These are phyloP conservation scores for Scyliorhinus canicula DNA, from an alignment of 2,797 vertebrate species.

Conservation along the genomic window DNA sequence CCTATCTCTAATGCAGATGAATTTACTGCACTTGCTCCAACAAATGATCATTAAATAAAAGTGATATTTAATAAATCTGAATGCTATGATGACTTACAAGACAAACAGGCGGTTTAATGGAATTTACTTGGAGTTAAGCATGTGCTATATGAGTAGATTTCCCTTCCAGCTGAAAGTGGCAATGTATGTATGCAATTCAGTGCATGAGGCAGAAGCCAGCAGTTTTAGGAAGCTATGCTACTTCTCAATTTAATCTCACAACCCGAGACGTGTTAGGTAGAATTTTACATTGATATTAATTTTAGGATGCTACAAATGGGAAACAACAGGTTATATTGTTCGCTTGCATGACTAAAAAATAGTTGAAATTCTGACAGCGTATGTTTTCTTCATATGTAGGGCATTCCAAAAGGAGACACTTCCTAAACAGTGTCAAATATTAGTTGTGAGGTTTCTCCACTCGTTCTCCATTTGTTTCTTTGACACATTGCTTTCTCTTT, in stretches of 20 bases:
- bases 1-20: not conserved
- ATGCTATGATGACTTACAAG: not conserved
- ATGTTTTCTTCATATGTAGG: not conserved
- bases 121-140: not conserved
- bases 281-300: not conserved
- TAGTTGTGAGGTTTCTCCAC: too few relatives aligned
- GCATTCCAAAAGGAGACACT: not conserved
- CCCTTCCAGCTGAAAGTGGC: not conserved
- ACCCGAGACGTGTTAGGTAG: not conserved
- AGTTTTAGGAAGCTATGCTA: not conserved
- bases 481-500: too few relatives aligned
- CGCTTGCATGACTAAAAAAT: not conserved
- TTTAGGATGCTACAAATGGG: not conserved
- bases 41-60: slow-evolving; percentile 6
- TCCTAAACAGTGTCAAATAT: not conserved
- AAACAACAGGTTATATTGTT: not conserved
- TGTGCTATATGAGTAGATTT: not conserved
- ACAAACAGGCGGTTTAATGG: not conserved
- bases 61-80: slow-evolving; percentile 3
- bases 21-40: slow-evolving; percentile 20
- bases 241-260: not conserved
- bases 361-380: not conserved
- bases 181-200: not conserved
- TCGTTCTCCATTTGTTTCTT: too few relatives aligned
- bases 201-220: not conserved